Evolutionary conservation across 1,140 invertebrate genomes (phyloP), one percentile per base, ranked within the genome.

Genomic region (fruit fly (Drosophila melanogaster)): DNA sequence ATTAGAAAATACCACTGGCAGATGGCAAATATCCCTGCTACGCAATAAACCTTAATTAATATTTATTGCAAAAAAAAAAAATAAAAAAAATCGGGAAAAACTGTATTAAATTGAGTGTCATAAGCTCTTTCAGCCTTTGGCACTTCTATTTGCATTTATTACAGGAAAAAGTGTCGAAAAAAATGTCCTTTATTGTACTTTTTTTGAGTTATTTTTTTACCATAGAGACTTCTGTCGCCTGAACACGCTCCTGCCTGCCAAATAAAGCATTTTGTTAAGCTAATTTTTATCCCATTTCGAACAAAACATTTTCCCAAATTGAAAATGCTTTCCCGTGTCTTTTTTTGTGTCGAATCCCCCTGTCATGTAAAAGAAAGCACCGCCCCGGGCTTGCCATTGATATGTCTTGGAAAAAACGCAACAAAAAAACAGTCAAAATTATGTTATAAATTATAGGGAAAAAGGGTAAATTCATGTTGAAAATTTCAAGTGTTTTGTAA

Each of bases 401-500:
- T 89, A 89, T 57, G 58, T 47, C 73, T 65, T 59, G 26, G 58
- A 67, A 65, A 69, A 56, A 71, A 57, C 22, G 53, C 14, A 67
- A 49, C 49, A 67, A 73, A 83, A 83, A 89, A 79, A 79, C 71
- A 87, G 84, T 86, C 79, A 89, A 89, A 87, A 87, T 87, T 87
- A 87, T 87, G 84, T 87, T 87, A 87, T 87, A 87, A 87, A 87
- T 87, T 89, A 89, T 72, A 73, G 47, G 65, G 76, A 87, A 86
- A 86, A 79, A 77, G 84, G 84, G 84, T 77, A 87, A 86, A 89
- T 77, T 84, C 84, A 89, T 87, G 84, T 87, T 87, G 84, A 87
- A 87, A 84, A 74, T 79, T 80, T 87, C 84, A 87, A 87, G 84
- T 87, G 84, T 70, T 87, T 89, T 87, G 84, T 87, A 89, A 89